These are phyloP conservation scores for Cerceris ruficornis DNA, from an alignment of 2,888 invertebrate genomes.

Conservation along the genomic window DNA sequence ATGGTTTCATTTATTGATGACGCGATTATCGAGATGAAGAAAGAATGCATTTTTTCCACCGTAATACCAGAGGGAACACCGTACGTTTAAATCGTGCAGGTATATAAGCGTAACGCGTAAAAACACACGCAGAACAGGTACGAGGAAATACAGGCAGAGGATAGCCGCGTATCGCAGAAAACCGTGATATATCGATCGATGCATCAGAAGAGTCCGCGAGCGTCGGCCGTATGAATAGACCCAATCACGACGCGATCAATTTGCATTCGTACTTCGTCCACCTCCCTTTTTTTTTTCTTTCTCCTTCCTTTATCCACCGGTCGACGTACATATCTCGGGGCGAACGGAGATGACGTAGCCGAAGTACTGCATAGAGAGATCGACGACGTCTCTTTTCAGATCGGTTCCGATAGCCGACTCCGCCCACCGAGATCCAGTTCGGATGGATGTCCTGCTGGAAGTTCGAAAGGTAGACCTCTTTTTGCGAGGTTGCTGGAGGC, in stretches of 20 bases:
- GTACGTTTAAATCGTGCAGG: background rate
- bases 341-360: constrained; percentile 14
- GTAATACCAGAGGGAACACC: no score
- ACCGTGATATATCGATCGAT: constrained; percentile 35
- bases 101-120: background rate
- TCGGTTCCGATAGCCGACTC: constrained; percentile 46
- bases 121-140: background rate
- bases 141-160: background rate
- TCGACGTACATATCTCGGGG: constrained; percentile 4
- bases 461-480: constrained; percentile 28
- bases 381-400: constrained; percentile 36
- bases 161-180: background rate
- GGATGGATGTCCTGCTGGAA: constrained; percentile 47
- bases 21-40: no score
- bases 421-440: constrained; percentile 49
- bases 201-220: constrained; percentile 52
- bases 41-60: no score
- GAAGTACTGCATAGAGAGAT: constrained; percentile 12
- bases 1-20: no score
- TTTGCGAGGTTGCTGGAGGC: constrained; percentile 25
- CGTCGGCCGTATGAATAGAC: constrained; percentile 41
- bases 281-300: background rate
- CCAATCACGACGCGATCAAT: constrained; percentile 51
- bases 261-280: constrained; percentile 49
- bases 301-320: background rate